Evolutionary conservation across 2,797 vertebrate species (phyloP).

Genomic region (Caiman crocodilus): DNA sequence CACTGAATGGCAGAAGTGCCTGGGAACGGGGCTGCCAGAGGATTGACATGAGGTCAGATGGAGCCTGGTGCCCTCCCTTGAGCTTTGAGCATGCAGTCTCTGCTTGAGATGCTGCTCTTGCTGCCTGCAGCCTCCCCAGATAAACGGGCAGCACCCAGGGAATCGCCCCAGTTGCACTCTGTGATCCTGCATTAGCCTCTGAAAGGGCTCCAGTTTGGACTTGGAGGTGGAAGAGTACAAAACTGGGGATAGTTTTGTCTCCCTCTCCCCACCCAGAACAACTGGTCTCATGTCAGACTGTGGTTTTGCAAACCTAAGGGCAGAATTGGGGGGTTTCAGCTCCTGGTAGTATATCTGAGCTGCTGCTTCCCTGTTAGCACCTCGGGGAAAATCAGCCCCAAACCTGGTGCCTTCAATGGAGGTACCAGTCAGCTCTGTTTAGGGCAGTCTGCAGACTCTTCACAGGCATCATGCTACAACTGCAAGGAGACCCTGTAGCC

Average conservation of each 20-base stretch:
- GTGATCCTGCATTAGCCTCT: not conserved
- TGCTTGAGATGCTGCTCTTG: not conserved
- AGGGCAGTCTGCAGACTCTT: not conserved
- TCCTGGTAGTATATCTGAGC: not conserved
- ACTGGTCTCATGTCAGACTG: too few relatives aligned
- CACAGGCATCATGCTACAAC: not conserved
- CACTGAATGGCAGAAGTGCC: not conserved
- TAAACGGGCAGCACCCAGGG: not conserved
- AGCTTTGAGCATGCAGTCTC: not conserved
- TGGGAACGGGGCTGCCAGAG: not conserved
- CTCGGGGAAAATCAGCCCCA: not conserved
- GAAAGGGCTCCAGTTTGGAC: not conserved
- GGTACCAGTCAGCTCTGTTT: not conserved
- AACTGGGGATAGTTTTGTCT: not conserved
- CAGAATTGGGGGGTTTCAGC: not conserved
- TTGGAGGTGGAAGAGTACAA: not conserved
- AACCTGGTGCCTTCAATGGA: not conserved
- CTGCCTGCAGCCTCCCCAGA: fast-evolving
- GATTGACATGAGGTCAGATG: not conserved
- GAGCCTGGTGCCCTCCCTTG: not conserved
- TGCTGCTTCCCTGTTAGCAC: not conserved
- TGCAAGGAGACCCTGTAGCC: not conserved
- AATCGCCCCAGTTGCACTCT: not conserved
- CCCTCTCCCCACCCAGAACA: not conserved
- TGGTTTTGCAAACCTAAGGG: too few relatives aligned